Conservation (phyloP, 1,140 invertebrate genomes). For the Daktulosphaira vitifoliae region DNA sequence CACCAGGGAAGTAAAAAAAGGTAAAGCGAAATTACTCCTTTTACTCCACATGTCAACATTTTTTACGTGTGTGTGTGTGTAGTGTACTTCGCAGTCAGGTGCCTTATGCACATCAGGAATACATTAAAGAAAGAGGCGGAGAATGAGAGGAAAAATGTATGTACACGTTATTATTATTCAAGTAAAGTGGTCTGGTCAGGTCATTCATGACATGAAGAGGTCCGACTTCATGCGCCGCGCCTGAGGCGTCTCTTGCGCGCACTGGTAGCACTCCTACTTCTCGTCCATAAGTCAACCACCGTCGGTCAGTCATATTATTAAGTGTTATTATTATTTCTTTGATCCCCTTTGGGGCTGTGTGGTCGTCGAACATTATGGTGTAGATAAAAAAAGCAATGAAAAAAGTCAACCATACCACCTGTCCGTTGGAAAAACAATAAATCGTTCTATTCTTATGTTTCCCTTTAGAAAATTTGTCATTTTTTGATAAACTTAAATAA, state of each 20-base stretch:
- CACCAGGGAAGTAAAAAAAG: neutral
- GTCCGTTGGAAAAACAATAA: too few relatives aligned
- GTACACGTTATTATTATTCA: constrained; percentile 21
- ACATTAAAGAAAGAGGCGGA: constrained; percentile 16
- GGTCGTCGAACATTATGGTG: constrained; percentile 15
- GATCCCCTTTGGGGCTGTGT: constrained; percentile 1
- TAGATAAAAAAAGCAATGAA: neutral
- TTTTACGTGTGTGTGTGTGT: neutral
- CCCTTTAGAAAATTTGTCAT: too few relatives aligned
- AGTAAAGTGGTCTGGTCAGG: constrained; percentile 23
- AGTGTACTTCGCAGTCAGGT: constrained; percentile 19
- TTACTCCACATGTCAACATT: neutral
- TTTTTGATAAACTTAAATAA: too few relatives aligned
- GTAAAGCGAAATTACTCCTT: constrained; percentile 20
- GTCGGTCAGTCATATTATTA: constrained; percentile 3
- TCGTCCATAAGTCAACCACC: constrained; percentile 2
- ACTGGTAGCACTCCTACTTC: constrained; percentile 7
- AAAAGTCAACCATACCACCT: too few relatives aligned
- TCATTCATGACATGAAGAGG: constrained; percentile 32
- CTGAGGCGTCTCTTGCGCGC: neutral
- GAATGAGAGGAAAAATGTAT: neutral
- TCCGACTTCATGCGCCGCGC: neutral
- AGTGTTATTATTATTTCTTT: constrained; percentile 24
- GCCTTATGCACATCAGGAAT: constrained; percentile 31
- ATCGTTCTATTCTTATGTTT: too few relatives aligned